Evolutionary conservation across 2,888 invertebrate species (phyloP).

Genomic region (Gnatocerus cornutus): DNA sequence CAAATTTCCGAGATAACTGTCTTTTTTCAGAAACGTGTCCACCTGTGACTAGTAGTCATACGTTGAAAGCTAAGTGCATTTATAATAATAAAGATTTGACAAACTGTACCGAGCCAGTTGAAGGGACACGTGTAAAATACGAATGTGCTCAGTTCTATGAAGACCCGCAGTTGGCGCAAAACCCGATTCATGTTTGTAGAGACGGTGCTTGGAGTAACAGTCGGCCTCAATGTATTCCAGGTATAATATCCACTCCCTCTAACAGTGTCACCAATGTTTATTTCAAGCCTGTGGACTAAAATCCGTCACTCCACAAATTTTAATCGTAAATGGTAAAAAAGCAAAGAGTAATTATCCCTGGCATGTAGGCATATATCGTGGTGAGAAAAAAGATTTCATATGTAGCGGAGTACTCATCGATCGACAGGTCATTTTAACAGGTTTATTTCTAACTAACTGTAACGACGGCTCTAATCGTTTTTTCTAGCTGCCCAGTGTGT

Average conservation of each 20-base stretch:
- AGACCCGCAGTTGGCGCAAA: constrained; percentile 3
- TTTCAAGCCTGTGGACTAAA: constrained; percentile 18
- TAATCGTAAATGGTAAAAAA: constrained; percentile 17
- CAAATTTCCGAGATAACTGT: not conserved
- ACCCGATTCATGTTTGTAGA: not conserved
- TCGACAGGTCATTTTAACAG: constrained; percentile 24
- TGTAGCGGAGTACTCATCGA: constrained; percentile 26
- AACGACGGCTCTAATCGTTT: not conserved
- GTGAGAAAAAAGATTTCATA: constrained; percentile 3
- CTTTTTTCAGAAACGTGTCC: constrained; percentile 13
- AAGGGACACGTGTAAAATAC: constrained; percentile 16
- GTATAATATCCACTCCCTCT: not conserved
- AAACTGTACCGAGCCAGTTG: constrained; percentile 9
- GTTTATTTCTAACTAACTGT: constrained; percentile 8
- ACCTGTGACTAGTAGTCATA: too few species aligned
- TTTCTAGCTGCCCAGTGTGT: constrained; percentile 35
- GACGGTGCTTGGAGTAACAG: constrained; percentile 1
- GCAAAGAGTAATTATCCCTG: constrained; percentile 22
- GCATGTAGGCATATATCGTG: constrained; percentile 16
- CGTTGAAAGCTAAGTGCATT: constrained; percentile 5
- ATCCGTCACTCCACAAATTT: not conserved
- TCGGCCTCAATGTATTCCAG: not conserved
- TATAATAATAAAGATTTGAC: constrained; percentile 3
- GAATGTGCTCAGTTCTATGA: constrained; percentile 14
- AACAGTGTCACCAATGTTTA: not conserved